phyloP scores from a whole-genome alignment of 1,140 invertebrate genomes.

The Diploscapter pachys region DNA sequence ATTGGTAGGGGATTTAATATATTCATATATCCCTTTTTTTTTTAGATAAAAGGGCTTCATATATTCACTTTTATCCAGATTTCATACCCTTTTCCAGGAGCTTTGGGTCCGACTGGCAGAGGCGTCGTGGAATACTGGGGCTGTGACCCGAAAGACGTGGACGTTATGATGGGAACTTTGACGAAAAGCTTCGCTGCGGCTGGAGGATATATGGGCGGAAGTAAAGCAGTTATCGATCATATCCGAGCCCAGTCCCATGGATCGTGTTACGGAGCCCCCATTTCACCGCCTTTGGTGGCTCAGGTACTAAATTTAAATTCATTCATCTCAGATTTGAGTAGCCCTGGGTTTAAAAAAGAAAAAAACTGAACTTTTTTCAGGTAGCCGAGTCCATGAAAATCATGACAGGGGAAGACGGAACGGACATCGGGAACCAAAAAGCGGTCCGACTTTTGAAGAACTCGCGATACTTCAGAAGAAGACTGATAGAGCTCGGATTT shows the following conservation, averaged over 20 bases:
- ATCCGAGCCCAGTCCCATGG: conserved; percentile 59
- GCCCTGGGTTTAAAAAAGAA: background rate
- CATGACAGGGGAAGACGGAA: conserved; percentile 60
- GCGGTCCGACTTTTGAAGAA: conserved; percentile 41
- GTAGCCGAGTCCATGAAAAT: conserved; percentile 53
- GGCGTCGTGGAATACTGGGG: conserved; percentile 65
- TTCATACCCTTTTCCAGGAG: conserved; percentile 41
- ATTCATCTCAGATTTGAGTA: conserved; percentile 18
- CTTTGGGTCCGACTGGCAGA: conserved; percentile 62
- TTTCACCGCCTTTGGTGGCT: conserved; percentile 61
- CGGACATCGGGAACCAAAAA: conserved; percentile 55
- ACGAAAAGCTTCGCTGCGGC: conserved; percentile 65
- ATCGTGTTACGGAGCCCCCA: conserved; percentile 60
- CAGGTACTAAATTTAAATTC: conserved; percentile 59
- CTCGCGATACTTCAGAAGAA: conserved; percentile 40
- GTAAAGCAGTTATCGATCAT: conserved; percentile 61
- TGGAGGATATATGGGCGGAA: conserved; percentile 65
- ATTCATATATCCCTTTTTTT: conserved; percentile 10
- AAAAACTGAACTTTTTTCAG: background rate
- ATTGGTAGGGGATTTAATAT: conserved; percentile 52
- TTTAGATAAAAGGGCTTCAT: background rate
- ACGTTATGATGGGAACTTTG: conserved; percentile 66
- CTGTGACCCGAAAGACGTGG: conserved; percentile 62
- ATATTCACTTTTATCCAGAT: background rate
- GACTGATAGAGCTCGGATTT: conserved; percentile 70